Base-by-base conservation (phyloP, 2,888 invertebrate genomes). In the Hirtodrosophila cameraria region DNA sequence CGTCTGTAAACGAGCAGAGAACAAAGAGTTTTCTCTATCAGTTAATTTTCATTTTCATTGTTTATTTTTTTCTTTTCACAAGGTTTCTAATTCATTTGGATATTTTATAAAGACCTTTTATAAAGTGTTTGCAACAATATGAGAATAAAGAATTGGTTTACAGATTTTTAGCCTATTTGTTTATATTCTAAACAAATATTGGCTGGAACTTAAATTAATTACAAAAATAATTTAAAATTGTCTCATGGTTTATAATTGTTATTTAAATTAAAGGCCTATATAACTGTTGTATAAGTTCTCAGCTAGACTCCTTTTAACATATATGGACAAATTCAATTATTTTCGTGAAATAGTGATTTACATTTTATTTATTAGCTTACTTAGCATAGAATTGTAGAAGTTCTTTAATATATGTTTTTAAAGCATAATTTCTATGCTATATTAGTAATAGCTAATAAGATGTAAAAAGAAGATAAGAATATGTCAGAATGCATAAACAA, bases 1-100 rank as follows among this genome's bases (percentile, higher is more conserved):
- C 61, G 75, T 79, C 82, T 82, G 82, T 82, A 82, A 79, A 85
- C 77, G 78, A 77, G 70, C 78, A 84, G 73, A 79, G 61, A 81
- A 60, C 62, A 73, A 53, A 75, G 67, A 75, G 77, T 60, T 72
- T 82, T 71, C 65, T 61, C 79, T 50, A 77, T 80, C 72, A 83
- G 75, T 80, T 58, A 41, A 16, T 39, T 35, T 30, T 23, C 9
- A 30, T 15, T 42, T 53, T 46, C n/a, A 23, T 46, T 71, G 1
- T 30, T 39, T 38, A 5, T 23, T 8, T 41, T 18, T 9, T 30
- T n/a, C 11, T 23, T 45, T 11, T 31, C n/a, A n/a, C n/a, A n/a
- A 9, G n/a, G 13, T 43, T 41, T 25, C 11, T 16, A 23, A 30
- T 27, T 53, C 36, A 57, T 23, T 58, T 62, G 42, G 49, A 60